Evolutionary conservation across 2,113 vertebrate species (phyloP).

Genomic region (Circaetus gallicus): DNA sequence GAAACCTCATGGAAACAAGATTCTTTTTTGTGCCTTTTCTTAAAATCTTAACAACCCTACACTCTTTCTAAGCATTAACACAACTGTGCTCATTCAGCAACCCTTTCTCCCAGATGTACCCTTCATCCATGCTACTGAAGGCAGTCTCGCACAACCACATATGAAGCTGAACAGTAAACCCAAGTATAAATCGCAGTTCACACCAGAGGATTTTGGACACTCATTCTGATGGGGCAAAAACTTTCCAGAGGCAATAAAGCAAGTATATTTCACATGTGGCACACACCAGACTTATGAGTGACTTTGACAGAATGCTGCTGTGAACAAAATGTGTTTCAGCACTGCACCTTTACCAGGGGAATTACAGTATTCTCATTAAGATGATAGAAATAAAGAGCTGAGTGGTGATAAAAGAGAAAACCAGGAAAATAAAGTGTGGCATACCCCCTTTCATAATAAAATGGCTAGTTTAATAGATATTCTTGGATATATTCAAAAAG

Average conservation of each 20-base stretch:
- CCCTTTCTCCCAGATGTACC: neutral
- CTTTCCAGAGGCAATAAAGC: neutral
- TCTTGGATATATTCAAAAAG: neutral
- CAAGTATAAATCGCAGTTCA: neutral
- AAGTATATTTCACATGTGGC: neutral
- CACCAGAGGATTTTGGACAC: neutral
- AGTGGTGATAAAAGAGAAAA: neutral
- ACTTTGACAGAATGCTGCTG: neutral
- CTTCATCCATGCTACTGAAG: neutral
- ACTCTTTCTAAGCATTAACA: neutral
- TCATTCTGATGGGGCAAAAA: neutral
- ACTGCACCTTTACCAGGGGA: neutral
- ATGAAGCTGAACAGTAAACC: neutral
- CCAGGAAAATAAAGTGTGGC: neutral
- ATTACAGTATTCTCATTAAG: neutral
- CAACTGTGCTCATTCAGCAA: neutral
- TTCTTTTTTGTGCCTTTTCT: neutral
- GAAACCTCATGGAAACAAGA: neutral
- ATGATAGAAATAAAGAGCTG: neutral
- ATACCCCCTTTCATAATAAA: neutral
- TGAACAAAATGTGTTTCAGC: neutral
- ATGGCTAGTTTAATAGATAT: neutral
- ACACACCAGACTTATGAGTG: neutral
- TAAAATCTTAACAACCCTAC: neutral
- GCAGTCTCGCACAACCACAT: neutral